Evolutionary conservation across 2,797 vertebrate species (phyloP).

Genomic region (Siniperca obscura): DNA sequence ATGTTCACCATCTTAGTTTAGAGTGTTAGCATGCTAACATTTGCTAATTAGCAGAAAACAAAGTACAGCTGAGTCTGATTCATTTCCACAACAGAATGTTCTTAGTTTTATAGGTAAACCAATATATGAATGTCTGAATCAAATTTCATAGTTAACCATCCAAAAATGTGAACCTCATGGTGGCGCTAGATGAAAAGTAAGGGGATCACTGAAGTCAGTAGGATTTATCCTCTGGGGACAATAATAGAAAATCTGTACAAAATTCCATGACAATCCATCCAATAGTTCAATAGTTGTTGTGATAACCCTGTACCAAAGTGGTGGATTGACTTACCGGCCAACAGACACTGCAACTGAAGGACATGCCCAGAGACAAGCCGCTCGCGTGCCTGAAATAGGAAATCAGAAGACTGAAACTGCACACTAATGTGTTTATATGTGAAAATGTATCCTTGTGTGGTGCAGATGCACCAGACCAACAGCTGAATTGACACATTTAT

Average conservation of each 20-base stretch:
- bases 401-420: constrained; percentile 13
- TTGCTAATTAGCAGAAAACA: constrained; percentile 12
- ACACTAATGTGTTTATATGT: constrained; percentile 15
- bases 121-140: background rate
- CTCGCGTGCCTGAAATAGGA: background rate
- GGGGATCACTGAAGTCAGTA: background rate
- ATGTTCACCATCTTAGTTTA: background rate
- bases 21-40: background rate
- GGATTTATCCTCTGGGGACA: background rate
- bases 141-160: background rate
- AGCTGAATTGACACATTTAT: constrained; percentile 61
- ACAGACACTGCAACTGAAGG: background rate
- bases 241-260: background rate
- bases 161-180: background rate
- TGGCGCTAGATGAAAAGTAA: background rate
- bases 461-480: constrained; percentile 42
- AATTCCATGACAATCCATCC: background rate
- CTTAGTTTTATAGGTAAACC: background rate
- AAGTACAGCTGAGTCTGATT: constrained; percentile 1
- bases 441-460: constrained; percentile 15
- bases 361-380: background rate
- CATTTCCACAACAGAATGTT: background rate
- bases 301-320: background rate
- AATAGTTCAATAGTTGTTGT: background rate
- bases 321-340: background rate